Conservation (phyloP, 2,888 invertebrate species). For the Drosophila colorata region DNA sequence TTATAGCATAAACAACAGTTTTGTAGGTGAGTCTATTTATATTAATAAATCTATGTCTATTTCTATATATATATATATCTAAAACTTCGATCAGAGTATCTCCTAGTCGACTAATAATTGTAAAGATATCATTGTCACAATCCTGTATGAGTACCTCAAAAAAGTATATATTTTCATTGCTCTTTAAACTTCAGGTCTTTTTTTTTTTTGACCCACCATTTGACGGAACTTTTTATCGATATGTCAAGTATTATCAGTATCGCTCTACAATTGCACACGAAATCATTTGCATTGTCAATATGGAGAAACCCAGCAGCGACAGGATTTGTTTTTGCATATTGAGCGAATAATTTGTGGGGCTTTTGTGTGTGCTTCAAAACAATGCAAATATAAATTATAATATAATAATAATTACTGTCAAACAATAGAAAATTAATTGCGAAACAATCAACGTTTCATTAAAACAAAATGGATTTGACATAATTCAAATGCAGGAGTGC, state of each 20-base stretch:
- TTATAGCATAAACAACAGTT: not conserved
- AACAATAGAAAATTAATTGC: conserved; percentile 80
- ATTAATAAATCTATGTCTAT: not conserved
- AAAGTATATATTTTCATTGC: no score
- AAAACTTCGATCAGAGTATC: no score
- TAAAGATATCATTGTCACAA: no score
- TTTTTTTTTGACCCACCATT: not conserved
- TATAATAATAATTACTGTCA: conserved; percentile 80
- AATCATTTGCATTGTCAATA: conserved; percentile 33
- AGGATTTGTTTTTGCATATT: conserved; percentile 42
- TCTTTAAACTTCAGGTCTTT: not conserved
- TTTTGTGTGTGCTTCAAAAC: conserved; percentile 48
- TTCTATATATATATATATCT: no score
- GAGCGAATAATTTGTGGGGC: conserved; percentile 38
- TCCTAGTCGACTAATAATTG: no score
- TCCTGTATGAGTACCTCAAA: no score
- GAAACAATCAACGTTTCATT: conserved; percentile 82
- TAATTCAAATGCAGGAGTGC: conserved; percentile 84
- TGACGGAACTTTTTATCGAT: conserved; percentile 22
- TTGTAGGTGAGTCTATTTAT: no score
- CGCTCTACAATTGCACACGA: conserved; percentile 13
- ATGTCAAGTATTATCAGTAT: conserved; percentile 21
- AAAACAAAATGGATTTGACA: conserved; percentile 84
- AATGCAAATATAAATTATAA: conserved; percentile 72
- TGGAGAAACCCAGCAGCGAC: conserved; percentile 16